These are phyloP conservation scores for Drosophila picticornis DNA, from an alignment of 2,888 invertebrate genomes.

Conservation along the genomic window DNA sequence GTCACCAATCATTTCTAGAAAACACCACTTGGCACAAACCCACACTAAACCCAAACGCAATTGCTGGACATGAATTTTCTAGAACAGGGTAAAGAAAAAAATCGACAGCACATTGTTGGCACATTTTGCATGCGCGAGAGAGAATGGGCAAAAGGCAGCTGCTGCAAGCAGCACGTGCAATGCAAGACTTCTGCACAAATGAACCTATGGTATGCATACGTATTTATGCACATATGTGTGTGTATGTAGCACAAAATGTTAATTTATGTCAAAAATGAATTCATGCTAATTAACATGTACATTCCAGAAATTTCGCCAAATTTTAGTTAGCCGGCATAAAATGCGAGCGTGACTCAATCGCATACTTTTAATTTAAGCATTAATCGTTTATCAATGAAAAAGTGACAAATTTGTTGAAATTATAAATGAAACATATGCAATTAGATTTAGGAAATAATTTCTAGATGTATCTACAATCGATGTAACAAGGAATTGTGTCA, in stretches of 20 bases:
- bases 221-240: not conserved
- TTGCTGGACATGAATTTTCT: not conserved
- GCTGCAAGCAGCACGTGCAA: conserved; percentile 31
- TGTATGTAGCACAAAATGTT: not conserved
- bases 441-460: conserved; percentile 7
- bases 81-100: no score
- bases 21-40: not conserved
- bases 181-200: not conserved
- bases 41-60: not conserved
- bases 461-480: conserved; percentile 56
- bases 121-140: not conserved
- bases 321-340: conserved; percentile 29
- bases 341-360: conserved; percentile 32
- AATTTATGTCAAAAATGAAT: not conserved
- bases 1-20: conserved; percentile 21
- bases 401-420: not conserved
- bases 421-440: conserved; percentile 34
- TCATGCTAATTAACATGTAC: not conserved
- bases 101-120: not conserved
- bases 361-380: not conserved
- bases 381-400: not conserved
- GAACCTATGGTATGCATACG: not conserved
- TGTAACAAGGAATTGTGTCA: conserved; percentile 44
- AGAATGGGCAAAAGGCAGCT: conserved; percentile 6
- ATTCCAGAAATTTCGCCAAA: conserved; percentile 41